Base-by-base conservation (phyloP, 2,113 vertebrate species). In the Nyctereutes procyonoides region DNA sequence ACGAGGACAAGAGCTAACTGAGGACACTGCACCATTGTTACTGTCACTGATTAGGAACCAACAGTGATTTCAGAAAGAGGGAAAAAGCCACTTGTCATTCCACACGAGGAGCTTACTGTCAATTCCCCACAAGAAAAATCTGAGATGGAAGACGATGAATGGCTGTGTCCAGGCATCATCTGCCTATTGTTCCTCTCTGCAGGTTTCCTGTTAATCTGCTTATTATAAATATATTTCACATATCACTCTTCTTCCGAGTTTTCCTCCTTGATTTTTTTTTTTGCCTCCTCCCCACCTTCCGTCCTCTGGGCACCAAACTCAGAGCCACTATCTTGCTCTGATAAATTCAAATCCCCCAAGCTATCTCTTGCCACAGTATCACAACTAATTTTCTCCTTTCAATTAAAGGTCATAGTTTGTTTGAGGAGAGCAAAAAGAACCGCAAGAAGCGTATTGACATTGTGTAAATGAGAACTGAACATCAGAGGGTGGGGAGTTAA, bases 371-470 rank as follows among this genome's bases (percentile, higher is more conserved):
- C 74, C 83, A 85, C 92, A 77, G 28, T 73, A 95, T 88, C 93
- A 90, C 48, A 51, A 80, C 92, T 90, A 87, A 96, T 98, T 97
- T 97, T 97, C 96, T 96, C 95, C 95, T 97, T 97, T 97, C 96
- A 93, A 92, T 96, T 96, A 97, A 98, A 98, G 97, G 98, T 96
- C 93, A 96, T 51, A 81, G 80, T 94, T 96, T 96, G 87, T 97
- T 97, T 97, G 96, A 96, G 92, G 94, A 90, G 96, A 96, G 90
- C 80, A 88, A 15, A 84, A 97, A 83, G 87, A 96, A 93, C 77
- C 24, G 24, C 55, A 71, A 95, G 83, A 76, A 90, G 73, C 80
- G 63, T 94, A 97, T 76, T 97, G 97, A 96, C 95, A 93, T 96
- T 96, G 97, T 95, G 79, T 96, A 97, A 98, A 97, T 97, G 95